A percentile compares a stretch with the other conserved stretches of the same genome.
phyloP scores from a whole-genome alignment of 64 coral and sea anemone species.

The Astreopora myriophthalma region DNA sequence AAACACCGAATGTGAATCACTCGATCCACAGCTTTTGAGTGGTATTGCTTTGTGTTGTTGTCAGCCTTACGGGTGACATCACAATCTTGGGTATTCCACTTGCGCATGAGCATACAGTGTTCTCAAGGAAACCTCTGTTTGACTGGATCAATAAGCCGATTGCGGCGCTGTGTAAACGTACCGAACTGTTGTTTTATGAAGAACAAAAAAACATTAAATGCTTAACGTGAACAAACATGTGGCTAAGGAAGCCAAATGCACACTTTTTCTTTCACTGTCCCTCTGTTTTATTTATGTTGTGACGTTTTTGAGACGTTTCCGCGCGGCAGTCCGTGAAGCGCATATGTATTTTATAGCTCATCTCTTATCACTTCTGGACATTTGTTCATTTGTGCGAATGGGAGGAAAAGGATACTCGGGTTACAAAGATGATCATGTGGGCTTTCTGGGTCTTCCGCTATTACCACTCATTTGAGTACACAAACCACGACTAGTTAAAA shows the following conservation, averaged over 20 bases:
- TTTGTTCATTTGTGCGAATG: slow-evolving; percentile 89
- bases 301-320: background rate
- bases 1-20: too few species aligned
- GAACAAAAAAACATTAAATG: slow-evolving; percentile 6
- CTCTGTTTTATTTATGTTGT: slow-evolving; percentile 14
- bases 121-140: background rate
- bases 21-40: too few species aligned
- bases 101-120: background rate
- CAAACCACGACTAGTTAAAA: slow-evolving; percentile 92
- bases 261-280: background rate
- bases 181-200: background rate
- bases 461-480: slow-evolving; percentile 93
- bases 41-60: too few species aligned
- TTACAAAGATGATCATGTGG: slow-evolving; percentile 98
- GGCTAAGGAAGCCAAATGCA: background rate
- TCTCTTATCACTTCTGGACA: slow-evolving; percentile 88
- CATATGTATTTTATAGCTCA: slow-evolving; percentile 21
- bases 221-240: slow-evolving; percentile 21
- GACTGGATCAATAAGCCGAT: background rate
- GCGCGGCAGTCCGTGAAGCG: slow-evolving; percentile 7
- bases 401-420: slow-evolving; percentile 91
- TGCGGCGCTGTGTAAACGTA: background rate
- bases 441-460: slow-evolving; percentile 90
- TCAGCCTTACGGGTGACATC: background rate
- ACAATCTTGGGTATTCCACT: background rate